Conservation (phyloP, 1,140 invertebrate genomes). For the Telenomus remus region DNA sequence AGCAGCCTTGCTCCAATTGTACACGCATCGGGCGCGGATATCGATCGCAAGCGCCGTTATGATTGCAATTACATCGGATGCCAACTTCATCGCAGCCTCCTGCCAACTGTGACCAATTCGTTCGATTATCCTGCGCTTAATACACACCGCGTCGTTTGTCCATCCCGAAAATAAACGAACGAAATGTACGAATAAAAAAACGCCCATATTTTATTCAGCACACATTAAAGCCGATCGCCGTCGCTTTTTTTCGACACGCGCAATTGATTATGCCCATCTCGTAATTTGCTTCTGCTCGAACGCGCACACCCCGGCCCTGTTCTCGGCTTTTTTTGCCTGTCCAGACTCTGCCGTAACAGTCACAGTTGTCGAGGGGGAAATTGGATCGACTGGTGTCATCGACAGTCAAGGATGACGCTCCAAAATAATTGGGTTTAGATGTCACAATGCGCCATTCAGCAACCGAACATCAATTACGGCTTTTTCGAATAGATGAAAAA, state of each 20-base stretch:
- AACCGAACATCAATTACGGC: no score
- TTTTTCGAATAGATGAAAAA: slow-evolving; percentile 15
- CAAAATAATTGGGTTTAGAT: slow-evolving; percentile 27
- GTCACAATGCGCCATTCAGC: neutral
- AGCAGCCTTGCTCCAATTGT: slow-evolving; percentile 56
- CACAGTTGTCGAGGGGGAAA: slow-evolving; percentile 1
- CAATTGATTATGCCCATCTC: slow-evolving; percentile 19
- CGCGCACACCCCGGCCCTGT: neutral
- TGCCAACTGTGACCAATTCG: slow-evolving; percentile 54
- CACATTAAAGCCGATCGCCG: slow-evolving; percentile 4
- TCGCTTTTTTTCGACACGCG: slow-evolving; percentile 11
- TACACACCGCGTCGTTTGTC: slow-evolving; percentile 28
- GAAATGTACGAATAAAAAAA: no score
- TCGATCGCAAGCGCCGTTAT: slow-evolving; percentile 52
- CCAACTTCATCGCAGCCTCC: slow-evolving; percentile 33
- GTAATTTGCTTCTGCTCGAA: slow-evolving; percentile 9
- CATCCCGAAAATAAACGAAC: slow-evolving; percentile 9
- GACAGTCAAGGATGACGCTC: neutral
- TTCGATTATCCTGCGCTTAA: slow-evolving; percentile 14
- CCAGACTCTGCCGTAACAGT: neutral
- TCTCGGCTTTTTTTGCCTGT: neutral
- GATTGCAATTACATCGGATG: slow-evolving; percentile 43
- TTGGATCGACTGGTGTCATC: slow-evolving; percentile 1
- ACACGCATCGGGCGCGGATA: slow-evolving; percentile 37
- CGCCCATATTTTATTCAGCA: slow-evolving; percentile 13